Base-by-base conservation (phyloP, 2,113 vertebrate species). In the Nasalis larvatus region DNA sequence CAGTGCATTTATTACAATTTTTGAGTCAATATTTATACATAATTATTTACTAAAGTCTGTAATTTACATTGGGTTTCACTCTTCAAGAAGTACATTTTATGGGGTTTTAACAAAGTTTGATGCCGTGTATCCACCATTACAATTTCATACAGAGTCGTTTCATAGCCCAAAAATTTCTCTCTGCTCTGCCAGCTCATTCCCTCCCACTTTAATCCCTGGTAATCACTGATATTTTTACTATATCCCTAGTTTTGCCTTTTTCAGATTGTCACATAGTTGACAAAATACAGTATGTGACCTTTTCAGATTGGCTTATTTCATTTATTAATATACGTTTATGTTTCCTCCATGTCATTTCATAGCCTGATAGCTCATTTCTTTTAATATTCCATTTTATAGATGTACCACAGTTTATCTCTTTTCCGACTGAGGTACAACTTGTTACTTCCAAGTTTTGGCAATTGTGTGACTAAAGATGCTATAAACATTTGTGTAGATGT, bases 181-280 rank as follows among this genome's bases (percentile, higher is more conserved):
- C 18, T 52, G 11, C 35, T 81, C 54, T 56, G 4, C 7, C 35
- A 12, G 27, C 45, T 76, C 20, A 66, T 30, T 5, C 3, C 11
- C 52, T 9, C n/a, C 8, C 56, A 13, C 16, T 11, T 9, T 37
- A n/a, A n/a, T 3, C 6, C 23, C 13, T 80, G 52, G 5, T 0
- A 80, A 58, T 3, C 54, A 66, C 56, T 69, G 3, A 13, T 25
- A 4, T 71, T 37, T 93, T 45, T 35, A 82, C 25, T 42, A 11
- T 12, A n/a, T 56, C 13, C 23, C 40, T 45, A 37, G 7, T 74
- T 92, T 83, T 85, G 5, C 8, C 6, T 80, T 74, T 84, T 71
- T 16, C 45, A 73, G 20, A 63, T 32, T 47, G 16, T 91, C 60
- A 47, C 47, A 25, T 27, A 13, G 3, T 63, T 68, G 25, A 1